Percentiles rank a stretch among this genome's conserved stretches.
These are phyloP conservation scores for Pseudomyrmex flavicornis DNA, from an alignment of 1,140 invertebrate species.

Conservation along the genomic window DNA sequence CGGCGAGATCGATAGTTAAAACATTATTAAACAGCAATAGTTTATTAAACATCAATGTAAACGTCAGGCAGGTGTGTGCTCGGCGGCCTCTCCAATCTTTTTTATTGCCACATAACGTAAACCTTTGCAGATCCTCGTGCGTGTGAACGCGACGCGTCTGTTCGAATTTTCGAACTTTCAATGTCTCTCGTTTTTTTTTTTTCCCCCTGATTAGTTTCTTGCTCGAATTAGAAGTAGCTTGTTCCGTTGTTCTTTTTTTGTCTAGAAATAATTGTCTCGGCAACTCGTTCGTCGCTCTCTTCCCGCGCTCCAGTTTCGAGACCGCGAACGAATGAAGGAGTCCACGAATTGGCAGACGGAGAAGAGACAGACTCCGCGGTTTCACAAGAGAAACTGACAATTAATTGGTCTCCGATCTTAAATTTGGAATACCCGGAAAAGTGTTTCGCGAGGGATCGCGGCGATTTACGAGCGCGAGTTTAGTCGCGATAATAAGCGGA, in stretches of 20 bases:
- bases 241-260: neutral
- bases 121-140: constrained; percentile 13
- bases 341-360: constrained; percentile 48
- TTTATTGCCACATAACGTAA: neutral
- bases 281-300: constrained; percentile 21
- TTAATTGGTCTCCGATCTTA: constrained; percentile 56
- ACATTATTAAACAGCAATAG: constrained; percentile 59
- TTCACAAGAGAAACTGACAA: constrained; percentile 3
- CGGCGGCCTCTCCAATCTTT: constrained; percentile 14
- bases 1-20: constrained; percentile 59
- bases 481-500: constrained; percentile 47
- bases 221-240: no score
- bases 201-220: neutral
- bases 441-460: constrained; percentile 25
- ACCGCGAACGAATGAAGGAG: neutral
- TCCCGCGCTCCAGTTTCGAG: constrained; percentile 34
- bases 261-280: constrained; percentile 6
- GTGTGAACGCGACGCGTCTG: neutral
- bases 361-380: neutral
- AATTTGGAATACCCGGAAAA: constrained; percentile 58
- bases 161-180: neutral
- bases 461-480: constrained; percentile 41
- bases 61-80: constrained; percentile 12
- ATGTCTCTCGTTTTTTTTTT: neutral
- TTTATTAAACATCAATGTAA: constrained; percentile 56